Evolutionary conservation across 2,888 invertebrate species (phyloP), one percentile per base, ranked within the genome.

Genomic region (Sinohyriopsis cumingii): DNA sequence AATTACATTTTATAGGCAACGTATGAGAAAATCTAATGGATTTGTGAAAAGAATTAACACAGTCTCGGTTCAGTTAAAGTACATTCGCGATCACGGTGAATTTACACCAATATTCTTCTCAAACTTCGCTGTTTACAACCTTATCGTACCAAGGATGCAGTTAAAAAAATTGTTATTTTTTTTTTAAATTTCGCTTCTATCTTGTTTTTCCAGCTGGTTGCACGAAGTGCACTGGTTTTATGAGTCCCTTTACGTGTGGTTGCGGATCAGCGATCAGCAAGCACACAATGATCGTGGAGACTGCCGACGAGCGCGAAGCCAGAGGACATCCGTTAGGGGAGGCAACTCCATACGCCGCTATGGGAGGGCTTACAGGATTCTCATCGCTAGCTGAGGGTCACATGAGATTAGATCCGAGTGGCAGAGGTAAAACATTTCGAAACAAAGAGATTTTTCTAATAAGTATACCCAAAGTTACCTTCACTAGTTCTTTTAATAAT

Each of bases 301-400:
- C 88, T 7, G 84, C 77, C 19, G 87, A 88, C 15, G 90, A 90
- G 72, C 71, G 90, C 57, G 84, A 86, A 71, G 86, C 86, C 1
- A 70, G 90, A 7, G 90, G 90, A 6, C 89, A 89, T 74, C 90
- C 90, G 0, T 78, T 89, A 6, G 89, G 90, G 2, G 83, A 87
- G 69, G 86, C 86, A 55, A 84, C 84, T 5, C 88, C 87, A 0
- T 90, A 89, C 76, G 83, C 87, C 60, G 90, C 89, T 55, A 90
- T 90, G 90, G 90, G 90, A 15, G 90, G 90, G 6, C 71, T 90
- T 25, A 90, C 90, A 3, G 90, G 90, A 3, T 90, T 89, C 81
- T 88, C 88, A 5, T 90, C 90, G 5, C 70, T 90, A 65, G 88
- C 88, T 25, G 89, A 90, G 63, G 90, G 90, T 9, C 89, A 90